phyloP scores from a whole-genome alignment of 1,140 invertebrate genomes.

The Wiebesia pumilae region DNA sequence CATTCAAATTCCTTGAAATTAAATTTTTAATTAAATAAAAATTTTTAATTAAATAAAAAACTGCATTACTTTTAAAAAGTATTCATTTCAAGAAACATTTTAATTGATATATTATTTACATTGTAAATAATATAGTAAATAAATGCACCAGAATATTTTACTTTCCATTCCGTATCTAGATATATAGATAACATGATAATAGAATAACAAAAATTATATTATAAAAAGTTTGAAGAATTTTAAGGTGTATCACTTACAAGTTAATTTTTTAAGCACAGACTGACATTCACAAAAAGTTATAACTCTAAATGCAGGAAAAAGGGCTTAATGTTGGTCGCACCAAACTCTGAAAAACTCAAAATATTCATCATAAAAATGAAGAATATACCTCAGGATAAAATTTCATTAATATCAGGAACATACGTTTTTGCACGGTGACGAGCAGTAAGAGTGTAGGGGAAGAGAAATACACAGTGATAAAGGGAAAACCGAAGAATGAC shows the following conservation, averaged over 20 bases:
- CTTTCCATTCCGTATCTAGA: too few relatives aligned
- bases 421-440: neutral
- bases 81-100: too few relatives aligned
- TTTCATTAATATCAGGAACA: conserved; percentile 8
- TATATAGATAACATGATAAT: neutral
- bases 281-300: neutral
- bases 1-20: too few relatives aligned
- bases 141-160: too few relatives aligned
- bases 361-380: neutral
- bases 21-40: too few relatives aligned
- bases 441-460: neutral
- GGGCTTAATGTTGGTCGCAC: neutral
- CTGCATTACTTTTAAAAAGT: too few relatives aligned
- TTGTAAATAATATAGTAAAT: too few relatives aligned
- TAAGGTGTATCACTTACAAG: neutral
- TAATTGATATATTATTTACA: too few relatives aligned
- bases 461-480: neutral
- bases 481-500: conserved; percentile 20
- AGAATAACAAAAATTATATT: neutral
- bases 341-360: neutral
- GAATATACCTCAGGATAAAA: neutral
- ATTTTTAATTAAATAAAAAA: too few relatives aligned
- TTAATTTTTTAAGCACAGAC: neutral
- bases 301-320: neutral
- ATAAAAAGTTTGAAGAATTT: neutral